Evolutionary conservation across 1,140 invertebrate genomes (phyloP).

Genomic region (Drosophila sp.): DNA sequence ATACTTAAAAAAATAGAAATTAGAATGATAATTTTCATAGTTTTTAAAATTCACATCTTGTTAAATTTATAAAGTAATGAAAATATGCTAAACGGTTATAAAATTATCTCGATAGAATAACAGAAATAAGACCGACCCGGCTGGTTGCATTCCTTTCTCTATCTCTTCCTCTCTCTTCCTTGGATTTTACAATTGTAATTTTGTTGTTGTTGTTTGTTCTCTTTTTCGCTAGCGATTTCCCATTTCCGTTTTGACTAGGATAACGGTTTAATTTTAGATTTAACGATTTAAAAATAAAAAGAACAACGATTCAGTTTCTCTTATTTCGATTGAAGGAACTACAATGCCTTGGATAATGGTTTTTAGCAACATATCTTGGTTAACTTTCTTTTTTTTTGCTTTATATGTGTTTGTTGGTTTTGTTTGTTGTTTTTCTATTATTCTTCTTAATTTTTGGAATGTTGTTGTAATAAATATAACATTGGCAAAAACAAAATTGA

Average conservation of each 20-base stretch:
- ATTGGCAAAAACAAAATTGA: neutral
- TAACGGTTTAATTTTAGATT: slow-evolving; percentile 22
- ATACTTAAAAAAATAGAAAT: too few species aligned
- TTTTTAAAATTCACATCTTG: too few species aligned
- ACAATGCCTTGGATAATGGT: slow-evolving; percentile 2
- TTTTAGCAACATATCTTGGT: neutral
- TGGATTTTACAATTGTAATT: too few species aligned
- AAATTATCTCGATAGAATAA: too few species aligned
- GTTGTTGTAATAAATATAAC: neutral
- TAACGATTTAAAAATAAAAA: slow-evolving; percentile 13
- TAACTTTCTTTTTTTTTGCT: slow-evolving; percentile 20
- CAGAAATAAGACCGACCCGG: neutral
- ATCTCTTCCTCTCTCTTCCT: neutral
- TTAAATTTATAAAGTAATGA: too few species aligned
- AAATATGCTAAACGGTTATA: too few species aligned
- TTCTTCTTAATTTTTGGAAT: slow-evolving; percentile 2
- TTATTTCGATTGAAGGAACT: neutral
- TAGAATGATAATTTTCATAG: too few species aligned
- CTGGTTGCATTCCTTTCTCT: slow-evolving; percentile 1
- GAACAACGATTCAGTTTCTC: slow-evolving; percentile 14
- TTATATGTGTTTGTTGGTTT: slow-evolving; percentile 2
- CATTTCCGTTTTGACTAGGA: slow-evolving; percentile 40
- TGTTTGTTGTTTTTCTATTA: slow-evolving; percentile 4
- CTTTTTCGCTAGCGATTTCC: slow-evolving; percentile 34
- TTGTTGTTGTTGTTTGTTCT: slow-evolving; percentile 9